Conservation (phyloP, 2,113 vertebrate genomes). For the rabbit (Oryctolagus cuniculus) region DNA sequence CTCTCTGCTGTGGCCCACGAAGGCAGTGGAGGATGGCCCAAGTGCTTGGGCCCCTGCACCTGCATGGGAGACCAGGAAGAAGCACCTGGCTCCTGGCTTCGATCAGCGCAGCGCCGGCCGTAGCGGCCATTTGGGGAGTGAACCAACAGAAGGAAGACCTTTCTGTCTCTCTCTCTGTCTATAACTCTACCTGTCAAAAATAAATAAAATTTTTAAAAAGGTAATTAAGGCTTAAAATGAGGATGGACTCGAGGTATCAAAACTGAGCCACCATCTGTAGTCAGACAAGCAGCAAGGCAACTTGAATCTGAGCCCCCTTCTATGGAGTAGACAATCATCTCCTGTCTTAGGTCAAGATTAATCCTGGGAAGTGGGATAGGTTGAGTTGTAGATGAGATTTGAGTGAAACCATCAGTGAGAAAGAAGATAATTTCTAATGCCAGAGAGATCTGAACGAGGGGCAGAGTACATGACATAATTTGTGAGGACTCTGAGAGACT, state of each 20-base stretch:
- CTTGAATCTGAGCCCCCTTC: conserved; percentile 44
- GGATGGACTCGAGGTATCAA: conserved; percentile 68
- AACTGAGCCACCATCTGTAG: conserved; percentile 68
- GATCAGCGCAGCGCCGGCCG: no score
- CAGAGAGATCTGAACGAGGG: neutral
- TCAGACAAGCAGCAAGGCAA: conserved; percentile 56
- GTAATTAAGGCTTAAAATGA: conserved; percentile 48
- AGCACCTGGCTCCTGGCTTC: no score
- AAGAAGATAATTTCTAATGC: conserved; percentile 29
- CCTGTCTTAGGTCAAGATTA: conserved; percentile 47
- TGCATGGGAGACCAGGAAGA: no score
- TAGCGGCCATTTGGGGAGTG: no score
- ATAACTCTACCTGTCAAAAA: no score
- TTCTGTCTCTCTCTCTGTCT: no score
- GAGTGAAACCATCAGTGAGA: neutral
- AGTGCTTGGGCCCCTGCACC: no score
- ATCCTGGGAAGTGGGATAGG: conserved; percentile 39
- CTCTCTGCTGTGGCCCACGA: no score
- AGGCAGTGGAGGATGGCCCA: neutral
- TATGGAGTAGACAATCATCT: conserved; percentile 28
- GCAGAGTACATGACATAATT: neutral
- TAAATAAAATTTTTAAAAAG: no score
- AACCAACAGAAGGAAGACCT: no score
- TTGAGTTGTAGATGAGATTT: conserved; percentile 48
- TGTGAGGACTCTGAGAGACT: neutral